Evolutionary conservation across 1,140 invertebrate species (phyloP), one percentile per base, ranked within the genome.

Genomic region (Zelostemma sp.): DNA sequence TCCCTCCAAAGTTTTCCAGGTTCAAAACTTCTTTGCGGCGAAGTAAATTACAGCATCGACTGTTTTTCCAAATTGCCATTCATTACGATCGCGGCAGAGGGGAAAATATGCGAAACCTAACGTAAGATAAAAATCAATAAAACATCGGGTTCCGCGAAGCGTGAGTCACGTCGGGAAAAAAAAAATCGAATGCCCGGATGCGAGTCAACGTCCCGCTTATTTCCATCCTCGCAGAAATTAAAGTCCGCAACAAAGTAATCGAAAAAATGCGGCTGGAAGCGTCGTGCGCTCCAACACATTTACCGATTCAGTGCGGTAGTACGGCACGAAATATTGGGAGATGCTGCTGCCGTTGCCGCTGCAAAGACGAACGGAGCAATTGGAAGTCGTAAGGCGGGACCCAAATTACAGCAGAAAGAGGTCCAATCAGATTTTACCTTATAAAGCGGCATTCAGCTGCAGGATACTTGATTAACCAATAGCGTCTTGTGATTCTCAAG

Each of bases 341-440:
- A 76, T 74, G 80, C 75, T 71, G 77, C 75, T 72, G 74, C 55
- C 74, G 73, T 8, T n/a, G n/a, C n/a, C n/a, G n/a, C 21, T 4
- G 21, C 61, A 78, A 81, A 82, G 77, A 82, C 79, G 73, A 61
- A 76, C 73, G 53, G 72, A 74, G 80, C 80, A 83, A 84, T 85
- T 85, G 81, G 83, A 76, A 76, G 78, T 74, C 65, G 71, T 74
- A 75, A 80, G 77, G 76, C 78, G 80, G 76, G 73, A 80, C 72
- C 80, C 73, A 78, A 84, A 85, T 85, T 85, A 82, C 76, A 70
- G 56, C 74, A 71, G 75, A 87, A 86, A 87, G 83, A 85, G 86
- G 84, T 86, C 88, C 89, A 89, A 89, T 89, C 87, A 88, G 85
- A 86, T 87, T 87, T 86, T 86, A 85, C 85, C 86, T 89, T 88